Evolutionary conservation across 1,140 invertebrate genomes (phyloP).

Genomic region (Agrypnia vestita): DNA sequence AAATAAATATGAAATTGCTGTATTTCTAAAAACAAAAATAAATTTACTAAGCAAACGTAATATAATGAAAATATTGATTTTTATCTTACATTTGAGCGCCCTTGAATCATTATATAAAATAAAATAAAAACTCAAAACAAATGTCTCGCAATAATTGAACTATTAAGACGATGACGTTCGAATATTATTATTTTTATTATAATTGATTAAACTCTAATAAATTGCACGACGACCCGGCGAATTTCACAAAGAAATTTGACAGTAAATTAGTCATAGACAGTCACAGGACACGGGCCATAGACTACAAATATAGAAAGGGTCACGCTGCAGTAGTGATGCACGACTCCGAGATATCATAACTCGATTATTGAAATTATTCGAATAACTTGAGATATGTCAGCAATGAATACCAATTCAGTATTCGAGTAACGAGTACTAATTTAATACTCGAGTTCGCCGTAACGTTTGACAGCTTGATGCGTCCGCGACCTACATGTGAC

Average conservation of each 20-base stretch:
- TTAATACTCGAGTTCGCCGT: too few relatives aligned
- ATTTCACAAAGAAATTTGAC: slow-evolving; percentile 7
- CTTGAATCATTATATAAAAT: slow-evolving; percentile 70
- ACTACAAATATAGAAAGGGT: too few relatives aligned
- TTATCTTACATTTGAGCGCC: slow-evolving; percentile 70
- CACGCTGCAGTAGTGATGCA: too few relatives aligned
- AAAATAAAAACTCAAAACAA: slow-evolving; percentile 37
- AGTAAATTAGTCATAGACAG: neutral
- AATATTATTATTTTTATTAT: too few relatives aligned
- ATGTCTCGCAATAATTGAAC: neutral
- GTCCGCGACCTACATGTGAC: too few relatives aligned
- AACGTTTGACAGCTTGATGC: too few relatives aligned
- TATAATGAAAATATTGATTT: slow-evolving; percentile 35
- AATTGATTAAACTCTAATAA: neutral
- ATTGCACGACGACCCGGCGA: neutral
- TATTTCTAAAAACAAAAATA: slow-evolving; percentile 41
- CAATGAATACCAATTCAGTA: too few relatives aligned
- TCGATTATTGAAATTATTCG: too few relatives aligned
- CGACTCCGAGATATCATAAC: too few relatives aligned
- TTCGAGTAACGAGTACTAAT: too few relatives aligned
- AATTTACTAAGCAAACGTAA: slow-evolving; percentile 41
- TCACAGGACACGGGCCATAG: too few relatives aligned
- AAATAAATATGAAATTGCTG: slow-evolving; percentile 47
- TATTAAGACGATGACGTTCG: neutral
- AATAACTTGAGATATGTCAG: too few relatives aligned